phyloP scores from a whole-genome alignment of 2,797 vertebrate genomes.

The Cephalopachus bancanus region DNA sequence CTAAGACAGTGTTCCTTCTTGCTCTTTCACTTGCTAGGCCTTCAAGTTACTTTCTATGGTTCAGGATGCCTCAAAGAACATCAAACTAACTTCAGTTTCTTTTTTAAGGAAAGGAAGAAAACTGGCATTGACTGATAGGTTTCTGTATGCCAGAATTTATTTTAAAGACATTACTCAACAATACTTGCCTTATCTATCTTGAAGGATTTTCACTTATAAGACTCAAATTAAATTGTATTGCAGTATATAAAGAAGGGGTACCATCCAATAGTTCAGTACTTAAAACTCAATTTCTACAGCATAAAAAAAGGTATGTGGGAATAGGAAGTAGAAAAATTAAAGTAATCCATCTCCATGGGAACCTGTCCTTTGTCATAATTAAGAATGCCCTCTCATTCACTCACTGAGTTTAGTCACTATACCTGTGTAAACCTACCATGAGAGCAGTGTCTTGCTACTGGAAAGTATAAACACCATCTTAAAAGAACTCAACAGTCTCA shows the following conservation, averaged over 20 bases:
- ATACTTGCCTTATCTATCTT: background rate
- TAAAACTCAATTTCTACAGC: background rate
- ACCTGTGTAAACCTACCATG: background rate
- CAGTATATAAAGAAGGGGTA: background rate
- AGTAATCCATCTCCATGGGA: background rate
- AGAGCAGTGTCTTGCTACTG: background rate
- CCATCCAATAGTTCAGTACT: conserved; percentile 24
- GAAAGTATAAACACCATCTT: background rate
- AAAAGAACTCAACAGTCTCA: background rate
- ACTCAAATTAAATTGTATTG: conserved; percentile 25
- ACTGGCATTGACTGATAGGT: background rate
- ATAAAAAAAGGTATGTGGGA: conserved; percentile 24
- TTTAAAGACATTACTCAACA: conserved; percentile 41
- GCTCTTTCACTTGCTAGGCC: background rate
- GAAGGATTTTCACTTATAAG: conserved; percentile 37
- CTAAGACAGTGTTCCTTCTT: conserved; percentile 29
- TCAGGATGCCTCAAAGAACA: conserved; percentile 5
- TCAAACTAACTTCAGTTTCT: background rate
- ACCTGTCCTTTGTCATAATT: background rate
- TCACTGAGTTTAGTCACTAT: background rate
- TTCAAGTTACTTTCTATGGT: conserved; percentile 48
- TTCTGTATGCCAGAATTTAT: conserved; percentile 35
- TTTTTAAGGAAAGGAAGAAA: conserved; percentile 6
- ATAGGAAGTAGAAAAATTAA: conserved; percentile 34
- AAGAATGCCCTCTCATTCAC: background rate